Conservation (phyloP, 2,113 vertebrate genomes). For the Aplodontia rufa region DNA sequence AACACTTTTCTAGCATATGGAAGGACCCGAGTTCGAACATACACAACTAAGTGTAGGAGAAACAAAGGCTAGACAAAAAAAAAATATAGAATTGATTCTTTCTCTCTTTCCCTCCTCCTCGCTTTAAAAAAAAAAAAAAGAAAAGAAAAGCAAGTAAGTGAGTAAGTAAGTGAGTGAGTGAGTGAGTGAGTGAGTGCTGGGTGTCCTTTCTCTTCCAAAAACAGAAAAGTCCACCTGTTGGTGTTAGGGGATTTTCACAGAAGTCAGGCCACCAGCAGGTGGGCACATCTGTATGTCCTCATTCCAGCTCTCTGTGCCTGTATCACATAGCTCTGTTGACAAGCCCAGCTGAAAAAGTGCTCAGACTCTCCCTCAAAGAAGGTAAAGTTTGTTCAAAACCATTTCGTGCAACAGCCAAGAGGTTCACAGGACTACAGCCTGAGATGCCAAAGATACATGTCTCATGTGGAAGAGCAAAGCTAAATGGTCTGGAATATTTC, state of each 20-base stretch:
- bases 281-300: background rate
- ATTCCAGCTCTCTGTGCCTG: background rate
- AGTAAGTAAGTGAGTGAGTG: too few species aligned
- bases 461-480: background rate
- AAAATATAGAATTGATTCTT: too few species aligned
- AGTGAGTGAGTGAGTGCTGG: too few species aligned
- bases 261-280: background rate
- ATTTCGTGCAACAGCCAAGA: conserved; percentile 12
- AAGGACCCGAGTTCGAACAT: too few species aligned
- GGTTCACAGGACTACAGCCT: background rate
- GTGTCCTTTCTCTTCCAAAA: background rate
- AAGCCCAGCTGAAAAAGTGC: background rate
- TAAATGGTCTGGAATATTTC: background rate
- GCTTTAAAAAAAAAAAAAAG: too few species aligned
- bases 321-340: background rate
- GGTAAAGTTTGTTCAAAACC: background rate
- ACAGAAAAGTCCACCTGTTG: background rate
- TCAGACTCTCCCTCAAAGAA: background rate
- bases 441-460: background rate
- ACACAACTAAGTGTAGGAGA: too few species aligned
- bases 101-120: too few species aligned
- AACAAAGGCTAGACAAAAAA: too few species aligned
- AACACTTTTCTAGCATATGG: too few species aligned
- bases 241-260: background rate
- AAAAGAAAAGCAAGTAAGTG: too few species aligned